Evolutionary conservation across 2,888 invertebrate genomes (phyloP).

Genomic region (Pomacea canaliculata): DNA sequence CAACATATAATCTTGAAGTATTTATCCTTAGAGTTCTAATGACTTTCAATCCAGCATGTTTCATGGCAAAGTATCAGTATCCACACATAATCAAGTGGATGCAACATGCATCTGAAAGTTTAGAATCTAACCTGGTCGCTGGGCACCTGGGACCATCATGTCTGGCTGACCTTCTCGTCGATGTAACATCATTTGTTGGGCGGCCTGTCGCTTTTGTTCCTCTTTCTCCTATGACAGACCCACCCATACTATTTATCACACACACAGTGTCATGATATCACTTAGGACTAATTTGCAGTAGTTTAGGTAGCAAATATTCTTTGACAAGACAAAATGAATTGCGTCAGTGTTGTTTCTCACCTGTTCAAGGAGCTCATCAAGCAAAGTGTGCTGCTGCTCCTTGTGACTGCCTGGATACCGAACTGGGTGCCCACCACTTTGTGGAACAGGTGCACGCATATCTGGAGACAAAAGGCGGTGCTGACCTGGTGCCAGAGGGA

Average conservation of each 20-base stretch:
- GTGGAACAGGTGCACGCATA: constrained; percentile 34
- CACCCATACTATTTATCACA: background rate
- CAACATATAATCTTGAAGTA: too few relatives aligned
- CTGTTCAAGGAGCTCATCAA: constrained; percentile 41
- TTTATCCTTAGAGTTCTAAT: too few relatives aligned
- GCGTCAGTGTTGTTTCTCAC: constrained; percentile 18
- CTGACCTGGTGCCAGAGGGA: constrained; percentile 33
- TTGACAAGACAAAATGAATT: too few relatives aligned
- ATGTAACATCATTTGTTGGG: constrained; percentile 57
- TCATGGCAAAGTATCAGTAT: too few relatives aligned
- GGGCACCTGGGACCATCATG: constrained; percentile 40
- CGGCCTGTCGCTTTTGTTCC: constrained; percentile 77
- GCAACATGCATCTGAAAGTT: too few relatives aligned
- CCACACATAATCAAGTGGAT: too few relatives aligned
- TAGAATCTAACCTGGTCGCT: constrained; percentile 26
- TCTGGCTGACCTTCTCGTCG: constrained; percentile 55
- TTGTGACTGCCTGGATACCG: constrained; percentile 8
- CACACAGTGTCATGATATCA: background rate
- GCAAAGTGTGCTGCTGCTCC: constrained; percentile 37
- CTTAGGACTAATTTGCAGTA: too few relatives aligned
- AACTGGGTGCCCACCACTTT: constrained; percentile 18
- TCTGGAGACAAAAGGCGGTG: constrained; percentile 39
- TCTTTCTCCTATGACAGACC: constrained; percentile 78
- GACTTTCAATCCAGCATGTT: too few relatives aligned
- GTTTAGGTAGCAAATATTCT: too few relatives aligned